Percentiles rank a stretch among this genome's conserved stretches.
Evolutionary conservation across 2,888 invertebrate genomes (phyloP).

Genomic region (Dolichomitus sp.): DNA sequence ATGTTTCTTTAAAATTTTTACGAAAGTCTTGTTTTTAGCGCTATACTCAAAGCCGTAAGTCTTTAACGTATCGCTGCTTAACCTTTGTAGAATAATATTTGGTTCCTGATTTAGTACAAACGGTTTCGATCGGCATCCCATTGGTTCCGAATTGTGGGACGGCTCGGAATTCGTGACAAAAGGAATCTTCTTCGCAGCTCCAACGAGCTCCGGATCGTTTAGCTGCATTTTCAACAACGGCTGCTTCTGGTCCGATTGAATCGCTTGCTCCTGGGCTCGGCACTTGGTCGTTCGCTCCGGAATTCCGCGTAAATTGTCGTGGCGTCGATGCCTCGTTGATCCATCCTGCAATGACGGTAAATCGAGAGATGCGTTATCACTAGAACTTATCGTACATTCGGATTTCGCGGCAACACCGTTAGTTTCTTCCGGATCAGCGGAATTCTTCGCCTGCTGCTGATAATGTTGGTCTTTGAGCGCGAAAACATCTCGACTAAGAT

Average conservation of each 20-base stretch:
- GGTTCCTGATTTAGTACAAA: conserved; percentile 57
- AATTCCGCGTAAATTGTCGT: background rate
- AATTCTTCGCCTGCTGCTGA: background rate
- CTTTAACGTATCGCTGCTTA: conserved; percentile 52
- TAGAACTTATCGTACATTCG: background rate
- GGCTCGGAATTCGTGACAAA: background rate
- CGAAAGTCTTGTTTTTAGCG: conserved; percentile 24
- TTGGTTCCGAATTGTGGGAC: background rate
- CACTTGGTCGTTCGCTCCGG: background rate
- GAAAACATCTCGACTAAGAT: background rate
- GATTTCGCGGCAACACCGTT: conserved; percentile 8
- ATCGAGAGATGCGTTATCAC: conserved; percentile 15
- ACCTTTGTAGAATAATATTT: conserved; percentile 64
- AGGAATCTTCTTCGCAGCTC: background rate
- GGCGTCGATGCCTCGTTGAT: conserved; percentile 1
- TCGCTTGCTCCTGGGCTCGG: background rate
- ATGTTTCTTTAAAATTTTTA: conserved; percentile 28
- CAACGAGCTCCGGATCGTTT: background rate
- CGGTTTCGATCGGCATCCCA: background rate
- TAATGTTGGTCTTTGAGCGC: background rate
- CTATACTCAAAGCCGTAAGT: conserved; percentile 48
- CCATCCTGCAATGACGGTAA: conserved; percentile 20
- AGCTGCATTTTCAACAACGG: background rate
- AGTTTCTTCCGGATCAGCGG: background rate
- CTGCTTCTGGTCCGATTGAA: background rate